These are phyloP conservation scores for Onychorhynchus coronatus DNA, from an alignment of 2,113 vertebrate species.

Conservation along the genomic window DNA sequence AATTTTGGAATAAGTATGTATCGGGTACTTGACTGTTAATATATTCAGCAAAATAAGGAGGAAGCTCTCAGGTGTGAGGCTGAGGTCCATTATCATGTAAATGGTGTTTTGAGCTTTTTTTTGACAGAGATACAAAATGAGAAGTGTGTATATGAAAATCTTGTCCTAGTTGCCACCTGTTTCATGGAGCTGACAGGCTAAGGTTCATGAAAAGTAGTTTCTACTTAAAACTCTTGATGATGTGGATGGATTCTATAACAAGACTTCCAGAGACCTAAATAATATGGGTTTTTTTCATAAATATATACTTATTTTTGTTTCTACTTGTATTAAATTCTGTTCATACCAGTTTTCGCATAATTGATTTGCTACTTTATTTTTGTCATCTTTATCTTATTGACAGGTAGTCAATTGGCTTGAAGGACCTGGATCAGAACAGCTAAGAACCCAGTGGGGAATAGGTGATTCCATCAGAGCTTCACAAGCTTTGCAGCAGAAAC, in stretches of 20 bases:
- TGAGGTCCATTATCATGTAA: not conserved
- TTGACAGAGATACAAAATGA: not conserved
- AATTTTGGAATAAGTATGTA: not conserved
- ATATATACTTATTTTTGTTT: not conserved
- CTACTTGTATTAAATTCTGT: not conserved
- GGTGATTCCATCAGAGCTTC: slow-evolving; percentile 95
- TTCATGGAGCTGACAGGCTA: not conserved
- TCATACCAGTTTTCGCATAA: not conserved
- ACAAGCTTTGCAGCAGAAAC: slow-evolving; percentile 95
- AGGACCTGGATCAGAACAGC: slow-evolving; percentile 93
- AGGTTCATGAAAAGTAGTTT: not conserved
- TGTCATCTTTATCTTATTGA: slow-evolving; percentile 8
- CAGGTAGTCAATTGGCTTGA: slow-evolving; percentile 98
- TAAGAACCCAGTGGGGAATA: slow-evolving; percentile 93
- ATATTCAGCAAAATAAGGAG: not conserved
- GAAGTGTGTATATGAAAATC: not conserved
- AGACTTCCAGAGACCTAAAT: not conserved
- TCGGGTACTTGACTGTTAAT: not conserved
- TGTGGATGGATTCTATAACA: not conserved
- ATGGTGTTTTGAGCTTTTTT: not conserved
- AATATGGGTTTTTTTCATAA: not conserved
- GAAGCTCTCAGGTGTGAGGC: not conserved
- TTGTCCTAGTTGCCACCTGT: not conserved
- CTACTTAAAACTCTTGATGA: not conserved
- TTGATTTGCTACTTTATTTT: not conserved